These are phyloP conservation scores for Machimus rusticus DNA, from an alignment of 2,888 invertebrate genomes.

Conservation along the genomic window DNA sequence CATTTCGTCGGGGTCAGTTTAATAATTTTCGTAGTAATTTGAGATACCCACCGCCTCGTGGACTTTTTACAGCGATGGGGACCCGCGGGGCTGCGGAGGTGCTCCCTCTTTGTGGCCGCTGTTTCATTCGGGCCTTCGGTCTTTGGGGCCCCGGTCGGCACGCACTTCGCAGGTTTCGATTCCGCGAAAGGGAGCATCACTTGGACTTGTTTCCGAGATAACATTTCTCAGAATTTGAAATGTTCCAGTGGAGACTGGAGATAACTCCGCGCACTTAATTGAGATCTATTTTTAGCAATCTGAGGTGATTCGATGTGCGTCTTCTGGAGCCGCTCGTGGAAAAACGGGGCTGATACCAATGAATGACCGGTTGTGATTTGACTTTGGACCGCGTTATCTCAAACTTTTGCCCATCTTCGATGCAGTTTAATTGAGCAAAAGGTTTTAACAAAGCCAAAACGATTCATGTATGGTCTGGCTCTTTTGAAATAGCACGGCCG, in stretches of 20 bases:
- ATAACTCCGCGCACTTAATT: constrained; percentile 26
- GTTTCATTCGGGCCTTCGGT: background rate
- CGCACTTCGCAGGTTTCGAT: constrained; percentile 15
- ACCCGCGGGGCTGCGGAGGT: background rate
- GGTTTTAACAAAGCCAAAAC: background rate
- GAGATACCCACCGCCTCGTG: constrained; percentile 12
- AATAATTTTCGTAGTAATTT: constrained; percentile 40
- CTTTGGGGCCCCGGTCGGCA: background rate
- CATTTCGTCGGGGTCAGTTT: constrained; percentile 39
- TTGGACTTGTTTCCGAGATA: constrained; percentile 12
- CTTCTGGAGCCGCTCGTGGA: background rate
- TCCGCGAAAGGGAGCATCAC: background rate
- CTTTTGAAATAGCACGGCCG: background rate
- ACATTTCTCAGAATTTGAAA: constrained; percentile 19
- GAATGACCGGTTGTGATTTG: constrained; percentile 29
- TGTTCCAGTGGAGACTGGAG: background rate
- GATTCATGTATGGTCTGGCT: background rate
- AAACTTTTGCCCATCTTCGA: background rate
- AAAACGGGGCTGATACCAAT: constrained; percentile 8
- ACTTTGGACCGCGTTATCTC: constrained; percentile 12
- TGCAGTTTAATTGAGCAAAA: background rate
- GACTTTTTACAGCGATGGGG: background rate
- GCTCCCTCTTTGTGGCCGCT: background rate
- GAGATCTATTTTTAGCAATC: constrained; percentile 23
- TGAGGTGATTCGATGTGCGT: constrained; percentile 36